phyloP scores from a whole-genome alignment of 2,888 invertebrate genomes.

The Leucoma salicis region DNA sequence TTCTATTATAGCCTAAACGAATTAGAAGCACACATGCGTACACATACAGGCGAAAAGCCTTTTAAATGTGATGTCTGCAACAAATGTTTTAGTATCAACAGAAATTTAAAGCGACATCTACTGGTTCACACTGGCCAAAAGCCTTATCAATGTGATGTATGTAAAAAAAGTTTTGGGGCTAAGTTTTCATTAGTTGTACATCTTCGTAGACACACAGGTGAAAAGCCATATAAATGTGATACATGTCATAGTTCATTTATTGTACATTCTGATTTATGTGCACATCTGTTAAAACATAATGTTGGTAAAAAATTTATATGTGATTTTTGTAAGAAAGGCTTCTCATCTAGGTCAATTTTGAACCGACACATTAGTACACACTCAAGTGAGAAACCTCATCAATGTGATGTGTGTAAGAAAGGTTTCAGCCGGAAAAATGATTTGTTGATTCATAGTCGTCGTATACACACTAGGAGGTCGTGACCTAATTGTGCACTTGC shows the following conservation, averaged over 20 bases:
- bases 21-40: not conserved
- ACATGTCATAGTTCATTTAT: not conserved
- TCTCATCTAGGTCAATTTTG: not conserved
- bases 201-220: not conserved
- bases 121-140: not conserved
- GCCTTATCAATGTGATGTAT: not conserved
- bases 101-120: slow-evolving; percentile 47
- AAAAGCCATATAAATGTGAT: not conserved
- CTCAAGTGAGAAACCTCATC: not conserved
- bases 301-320: not conserved
- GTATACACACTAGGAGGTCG: slow-evolving; percentile 47
- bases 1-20: not conserved
- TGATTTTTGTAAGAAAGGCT: not conserved
- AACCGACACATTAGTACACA: not conserved
- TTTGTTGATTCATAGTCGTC: not conserved
- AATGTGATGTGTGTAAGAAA: not conserved
- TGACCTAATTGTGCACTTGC: too few species aligned
- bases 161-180: not conserved
- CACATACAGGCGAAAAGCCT: slow-evolving; percentile 60
- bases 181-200: not conserved
- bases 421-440: not conserved
- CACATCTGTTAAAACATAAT: not conserved
- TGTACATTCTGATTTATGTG: not conserved
- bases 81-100: slow-evolving; percentile 65
- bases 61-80: slow-evolving; percentile 66